Evolutionary conservation across 2,888 invertebrate species (phyloP), one percentile per base, ranked within the genome.

Genomic region (Lobophora halterata): DNA sequence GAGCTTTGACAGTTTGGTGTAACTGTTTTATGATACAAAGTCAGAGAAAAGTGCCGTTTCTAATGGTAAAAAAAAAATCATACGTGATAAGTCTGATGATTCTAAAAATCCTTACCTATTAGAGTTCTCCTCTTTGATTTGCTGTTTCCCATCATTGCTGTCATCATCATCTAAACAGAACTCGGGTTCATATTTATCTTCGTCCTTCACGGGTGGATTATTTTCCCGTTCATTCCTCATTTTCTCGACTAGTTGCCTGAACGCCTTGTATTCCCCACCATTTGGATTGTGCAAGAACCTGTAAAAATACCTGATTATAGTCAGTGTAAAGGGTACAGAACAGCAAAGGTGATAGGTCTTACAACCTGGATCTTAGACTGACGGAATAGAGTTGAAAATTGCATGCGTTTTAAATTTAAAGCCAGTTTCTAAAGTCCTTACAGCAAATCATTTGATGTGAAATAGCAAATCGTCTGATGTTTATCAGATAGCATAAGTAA

Each of bases 171-270:
- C 83, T 43, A 88, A 57, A 48, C 79, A 76, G 49, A 87, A 88
- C 53, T 88, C 88, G 0, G 88, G 88, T 35, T 88, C 88, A 65
- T 88, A 88, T 65, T 80, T 88, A 46, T 88, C 88, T 52, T 88
- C 88, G 0, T 86, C 86, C 31, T 85, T 86, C 11, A 87, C 70
- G 39, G 79, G 74, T 0, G 66, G 65, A 44, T 77, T 79, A 46
- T 54, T 70, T 4, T 75, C 71, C 7, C 49, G 54, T 1, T 79
- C 77, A 6, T 48, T 50, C 17, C 81, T 68, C 27, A 79, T 63
- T 50, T 72, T 73, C 37, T 42, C 41, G 31, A 88, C 79, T 59
- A 88, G 58, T 51, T 79, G 71, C 70, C 85, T 68, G 59, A 82
- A 88, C 68, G 66, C 65, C 81, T 83, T 80, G 60, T 87, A 88